Conservation (phyloP, 2,113 vertebrate species). For the Accipiter cooperii region DNA sequence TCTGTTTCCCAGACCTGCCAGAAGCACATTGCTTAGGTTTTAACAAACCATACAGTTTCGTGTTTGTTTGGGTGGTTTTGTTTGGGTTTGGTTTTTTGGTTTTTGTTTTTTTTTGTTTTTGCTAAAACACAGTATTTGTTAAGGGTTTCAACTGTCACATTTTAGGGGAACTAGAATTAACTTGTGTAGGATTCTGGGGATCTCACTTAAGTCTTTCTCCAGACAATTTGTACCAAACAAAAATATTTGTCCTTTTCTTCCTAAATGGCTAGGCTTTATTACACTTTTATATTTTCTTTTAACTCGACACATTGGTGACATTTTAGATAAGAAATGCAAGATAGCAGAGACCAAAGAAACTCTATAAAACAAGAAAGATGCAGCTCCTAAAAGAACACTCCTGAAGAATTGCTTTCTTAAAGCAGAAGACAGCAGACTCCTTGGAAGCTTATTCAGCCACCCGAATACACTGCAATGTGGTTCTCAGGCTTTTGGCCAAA, state of each 20-base stretch:
- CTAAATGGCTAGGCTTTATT: not conserved
- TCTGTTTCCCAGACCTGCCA: not conserved
- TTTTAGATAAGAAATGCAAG: not conserved
- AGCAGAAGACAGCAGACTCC: not conserved
- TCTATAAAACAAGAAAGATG: not conserved
- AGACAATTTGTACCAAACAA: not conserved
- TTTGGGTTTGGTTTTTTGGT: not conserved
- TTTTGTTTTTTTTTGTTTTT: not conserved
- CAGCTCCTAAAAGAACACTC: not conserved
- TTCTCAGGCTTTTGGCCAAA: conserved; percentile 39
- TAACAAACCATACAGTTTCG: not conserved
- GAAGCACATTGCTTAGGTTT: not conserved
- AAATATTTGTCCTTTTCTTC: not conserved
- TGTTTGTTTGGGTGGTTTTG: not conserved
- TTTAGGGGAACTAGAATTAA: not conserved
- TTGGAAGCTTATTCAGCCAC: not conserved
- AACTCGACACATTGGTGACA: not conserved
- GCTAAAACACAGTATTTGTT: not conserved
- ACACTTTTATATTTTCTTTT: not conserved
- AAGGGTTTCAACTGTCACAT: not conserved
- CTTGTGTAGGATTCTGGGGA: not conserved
- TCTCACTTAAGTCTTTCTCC: not conserved
- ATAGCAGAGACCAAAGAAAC: not conserved
- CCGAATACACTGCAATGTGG: not conserved
- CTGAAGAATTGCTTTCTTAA: not conserved